Percentiles rank a stretch among this genome's conserved stretches.
These are phyloP conservation scores for Trachurus trachurus DNA, from an alignment of 2,797 vertebrate species.

Conservation along the genomic window DNA sequence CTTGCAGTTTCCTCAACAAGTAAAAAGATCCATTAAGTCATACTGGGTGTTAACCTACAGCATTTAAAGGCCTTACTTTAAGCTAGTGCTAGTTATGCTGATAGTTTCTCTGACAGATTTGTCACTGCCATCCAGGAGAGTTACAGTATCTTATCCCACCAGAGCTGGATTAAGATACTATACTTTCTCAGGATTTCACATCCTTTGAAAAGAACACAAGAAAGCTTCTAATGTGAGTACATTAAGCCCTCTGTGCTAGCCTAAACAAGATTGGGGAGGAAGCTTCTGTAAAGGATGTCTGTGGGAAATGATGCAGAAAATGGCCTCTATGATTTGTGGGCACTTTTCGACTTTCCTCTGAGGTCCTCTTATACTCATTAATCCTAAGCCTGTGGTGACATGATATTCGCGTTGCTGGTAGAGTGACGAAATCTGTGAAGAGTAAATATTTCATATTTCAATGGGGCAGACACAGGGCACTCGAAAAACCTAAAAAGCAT, in stretches of 20 bases:
- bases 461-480: not conserved
- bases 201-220: slow-evolving; percentile 32
- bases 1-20: slow-evolving; percentile 16
- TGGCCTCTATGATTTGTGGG: slow-evolving; percentile 61
- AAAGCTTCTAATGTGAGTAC: slow-evolving; percentile 25
- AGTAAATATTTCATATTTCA: slow-evolving; percentile 42
- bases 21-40: slow-evolving; percentile 19
- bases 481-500: slow-evolving; percentile 10
- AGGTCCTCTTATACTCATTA: slow-evolving; percentile 53
- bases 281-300: slow-evolving; percentile 39
- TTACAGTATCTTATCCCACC: slow-evolving; percentile 21
- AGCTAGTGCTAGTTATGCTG: slow-evolving; percentile 12
- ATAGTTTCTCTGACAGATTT: slow-evolving; percentile 6
- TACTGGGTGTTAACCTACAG: not conserved
- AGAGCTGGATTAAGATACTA: slow-evolving; percentile 1
- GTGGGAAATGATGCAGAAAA: slow-evolving; percentile 66
- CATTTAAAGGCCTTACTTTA: slow-evolving; percentile 13
- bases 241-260: slow-evolving; percentile 6
- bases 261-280: slow-evolving; percentile 35
- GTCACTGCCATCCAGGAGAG: not conserved
- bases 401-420: slow-evolving; percentile 39
- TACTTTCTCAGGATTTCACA: slow-evolving; percentile 16
- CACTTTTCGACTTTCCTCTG: slow-evolving; percentile 41
- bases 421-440: slow-evolving; percentile 23
- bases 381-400: slow-evolving; percentile 37